Conservation (phyloP, 1,140 invertebrate species). For the Belonocnema kinseyi region DNA sequence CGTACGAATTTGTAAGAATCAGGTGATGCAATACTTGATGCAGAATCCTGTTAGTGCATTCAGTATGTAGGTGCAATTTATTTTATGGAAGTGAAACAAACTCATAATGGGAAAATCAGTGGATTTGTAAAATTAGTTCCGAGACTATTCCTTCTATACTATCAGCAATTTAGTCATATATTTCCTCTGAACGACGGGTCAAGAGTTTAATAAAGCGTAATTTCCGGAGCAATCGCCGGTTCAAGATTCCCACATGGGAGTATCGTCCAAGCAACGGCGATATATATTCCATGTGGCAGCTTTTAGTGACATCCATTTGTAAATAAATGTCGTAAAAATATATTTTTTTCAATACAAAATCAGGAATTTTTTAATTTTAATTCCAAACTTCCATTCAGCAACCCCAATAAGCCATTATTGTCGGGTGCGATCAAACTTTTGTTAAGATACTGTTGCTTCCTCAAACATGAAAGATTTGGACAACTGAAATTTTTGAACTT, state of each 20-base stretch:
- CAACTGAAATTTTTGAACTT: no score
- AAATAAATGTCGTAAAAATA: not conserved
- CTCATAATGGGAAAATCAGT: constrained; percentile 5
- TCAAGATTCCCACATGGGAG: constrained; percentile 39
- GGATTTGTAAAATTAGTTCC: constrained; percentile 20
- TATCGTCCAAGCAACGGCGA: constrained; percentile 48
- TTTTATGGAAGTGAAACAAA: not conserved
- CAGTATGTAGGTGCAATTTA: no score
- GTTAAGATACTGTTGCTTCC: no score
- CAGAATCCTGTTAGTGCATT: no score
- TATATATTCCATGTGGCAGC: constrained; percentile 16
- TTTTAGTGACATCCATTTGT: not conserved
- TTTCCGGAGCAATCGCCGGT: constrained; percentile 46
- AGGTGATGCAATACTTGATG: no score
- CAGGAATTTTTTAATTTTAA: no score
- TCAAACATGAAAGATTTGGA: no score
- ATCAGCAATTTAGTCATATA: constrained; percentile 33
- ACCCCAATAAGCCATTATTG: no score
- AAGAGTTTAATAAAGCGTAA: constrained; percentile 54
- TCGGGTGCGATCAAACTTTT: no score
- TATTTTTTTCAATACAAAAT: no score
- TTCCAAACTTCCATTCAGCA: no score
- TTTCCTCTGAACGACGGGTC: constrained; percentile 27
- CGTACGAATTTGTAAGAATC: no score
- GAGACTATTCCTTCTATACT: constrained; percentile 21